phyloP scores from a whole-genome alignment of 1,140 invertebrate genomes.

The Brachionus manjavacas region DNA sequence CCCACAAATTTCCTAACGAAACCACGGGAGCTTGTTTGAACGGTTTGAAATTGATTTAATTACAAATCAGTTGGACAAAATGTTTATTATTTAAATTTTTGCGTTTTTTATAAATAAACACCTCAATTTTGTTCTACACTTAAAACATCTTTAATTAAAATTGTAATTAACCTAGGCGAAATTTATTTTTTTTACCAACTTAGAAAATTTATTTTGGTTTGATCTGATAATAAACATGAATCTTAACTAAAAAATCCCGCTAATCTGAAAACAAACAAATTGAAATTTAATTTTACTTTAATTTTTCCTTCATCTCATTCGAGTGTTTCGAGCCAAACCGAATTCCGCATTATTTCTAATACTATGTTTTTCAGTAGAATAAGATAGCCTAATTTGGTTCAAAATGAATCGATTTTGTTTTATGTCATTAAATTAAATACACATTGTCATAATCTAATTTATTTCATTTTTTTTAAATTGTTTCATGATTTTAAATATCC shows the following conservation, averaged over 20 bases:
- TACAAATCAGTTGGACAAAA: background rate
- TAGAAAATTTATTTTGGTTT: background rate
- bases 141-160: conserved; percentile 12
- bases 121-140: background rate
- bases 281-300: background rate
- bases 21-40: background rate
- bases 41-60: background rate
- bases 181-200: background rate
- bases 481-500: background rate
- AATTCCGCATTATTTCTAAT: background rate
- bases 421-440: background rate
- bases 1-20: background rate
- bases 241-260: background rate
- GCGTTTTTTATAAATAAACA: background rate
- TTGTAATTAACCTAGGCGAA: conserved; percentile 18
- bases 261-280: background rate
- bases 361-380: background rate
- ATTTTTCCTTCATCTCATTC: background rate
- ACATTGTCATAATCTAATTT: background rate
- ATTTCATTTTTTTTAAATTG: background rate
- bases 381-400: background rate
- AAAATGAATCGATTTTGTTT: background rate
- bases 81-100: conserved; percentile 15
- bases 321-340: background rate
- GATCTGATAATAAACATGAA: background rate